These are phyloP conservation scores for Cercocebus atys DNA, from an alignment of 2,113 vertebrate species.

Conservation along the genomic window DNA sequence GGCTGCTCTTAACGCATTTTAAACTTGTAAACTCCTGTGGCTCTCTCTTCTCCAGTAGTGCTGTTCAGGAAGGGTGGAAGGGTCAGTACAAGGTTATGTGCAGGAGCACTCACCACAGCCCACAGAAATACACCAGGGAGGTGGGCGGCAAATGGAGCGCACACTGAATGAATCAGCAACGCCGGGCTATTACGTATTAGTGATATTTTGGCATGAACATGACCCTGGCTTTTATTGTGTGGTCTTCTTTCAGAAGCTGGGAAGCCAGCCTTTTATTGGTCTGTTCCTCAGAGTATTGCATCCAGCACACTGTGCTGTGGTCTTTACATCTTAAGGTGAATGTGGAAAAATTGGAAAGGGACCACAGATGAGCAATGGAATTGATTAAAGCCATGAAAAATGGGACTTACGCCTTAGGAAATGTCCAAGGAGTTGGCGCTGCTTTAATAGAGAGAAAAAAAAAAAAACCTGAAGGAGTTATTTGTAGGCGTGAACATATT, in stretches of 20 bases:
- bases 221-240: conserved; percentile 40
- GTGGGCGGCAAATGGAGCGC: not conserved
- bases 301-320: not conserved
- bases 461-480: not conserved
- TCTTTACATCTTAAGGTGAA: conserved; percentile 24
- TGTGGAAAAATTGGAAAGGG: conserved; percentile 59
- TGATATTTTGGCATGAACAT: conserved; percentile 11
- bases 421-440: conserved; percentile 18
- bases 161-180: not conserved
- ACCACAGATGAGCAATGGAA: conserved; percentile 42
- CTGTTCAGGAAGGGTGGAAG: not conserved
- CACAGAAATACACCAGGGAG: not conserved
- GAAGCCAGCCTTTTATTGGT: conserved; percentile 41
- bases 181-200: not conserved
- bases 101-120: not conserved
- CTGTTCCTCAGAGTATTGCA: conserved; percentile 44
- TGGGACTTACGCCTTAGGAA: not conserved
- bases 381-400: conserved; percentile 60
- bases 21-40: not conserved
- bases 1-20: not conserved
- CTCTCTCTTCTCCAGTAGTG: not conserved
- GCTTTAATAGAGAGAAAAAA: not conserved
- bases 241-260: conserved; percentile 12
- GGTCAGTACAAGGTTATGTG: not conserved
- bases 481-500: conserved; percentile 47